Conservation (phyloP, 2,113 vertebrate genomes). For the Phrynocephalus versicolor region DNA sequence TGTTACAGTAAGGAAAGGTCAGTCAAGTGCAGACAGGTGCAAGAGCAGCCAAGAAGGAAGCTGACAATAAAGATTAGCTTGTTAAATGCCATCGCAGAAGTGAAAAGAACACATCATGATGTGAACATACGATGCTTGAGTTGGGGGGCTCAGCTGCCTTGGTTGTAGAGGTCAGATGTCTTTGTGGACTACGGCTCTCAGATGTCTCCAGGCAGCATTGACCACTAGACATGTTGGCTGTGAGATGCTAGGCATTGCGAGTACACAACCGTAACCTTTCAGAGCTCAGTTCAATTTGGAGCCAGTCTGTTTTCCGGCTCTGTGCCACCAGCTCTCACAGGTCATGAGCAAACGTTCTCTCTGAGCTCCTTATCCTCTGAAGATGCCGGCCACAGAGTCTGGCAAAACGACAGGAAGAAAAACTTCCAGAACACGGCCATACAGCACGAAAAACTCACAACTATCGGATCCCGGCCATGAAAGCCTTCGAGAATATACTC, state of each 20-base stretch:
- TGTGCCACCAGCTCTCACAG: not conserved
- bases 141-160: not conserved
- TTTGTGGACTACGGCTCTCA: not conserved
- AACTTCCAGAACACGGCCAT: too few relatives aligned
- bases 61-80: not conserved
- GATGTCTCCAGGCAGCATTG: too few relatives aligned
- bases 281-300: too few relatives aligned
- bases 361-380: too few relatives aligned
- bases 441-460: too few relatives aligned
- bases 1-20: not conserved
- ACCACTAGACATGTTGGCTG: too few relatives aligned
- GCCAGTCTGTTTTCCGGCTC: not conserved
- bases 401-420: too few relatives aligned
- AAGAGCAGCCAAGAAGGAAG: not conserved
- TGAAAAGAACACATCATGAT: not conserved
- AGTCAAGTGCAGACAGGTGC: constrained; percentile 7
- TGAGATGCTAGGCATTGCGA: too few relatives aligned
- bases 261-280: too few relatives aligned
- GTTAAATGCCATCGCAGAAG: not conserved
- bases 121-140: not conserved
- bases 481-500: too few relatives aligned
- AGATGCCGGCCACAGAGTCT: too few relatives aligned
- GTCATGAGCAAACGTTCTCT: not conserved
- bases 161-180: not conserved
- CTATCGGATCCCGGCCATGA: too few relatives aligned